Conservation (phyloP, 1,140 invertebrate genomes). For the Tetramorium alpestre region DNA sequence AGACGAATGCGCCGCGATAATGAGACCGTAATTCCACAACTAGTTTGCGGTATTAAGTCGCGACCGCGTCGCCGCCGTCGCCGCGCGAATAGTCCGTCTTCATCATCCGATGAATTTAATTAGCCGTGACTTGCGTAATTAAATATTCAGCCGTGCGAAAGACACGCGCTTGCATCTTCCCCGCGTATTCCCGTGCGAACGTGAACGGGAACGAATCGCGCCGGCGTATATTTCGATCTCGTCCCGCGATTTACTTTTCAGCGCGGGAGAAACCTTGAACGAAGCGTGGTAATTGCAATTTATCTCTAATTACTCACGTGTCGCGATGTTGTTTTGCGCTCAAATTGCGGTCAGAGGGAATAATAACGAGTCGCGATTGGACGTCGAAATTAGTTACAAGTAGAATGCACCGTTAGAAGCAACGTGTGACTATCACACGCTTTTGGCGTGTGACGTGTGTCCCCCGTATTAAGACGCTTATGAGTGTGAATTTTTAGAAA, state of each 20-base stretch:
- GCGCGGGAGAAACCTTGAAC: background rate
- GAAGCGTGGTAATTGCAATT: background rate
- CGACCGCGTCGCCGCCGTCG: background rate
- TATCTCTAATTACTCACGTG: slow-evolving; percentile 21
- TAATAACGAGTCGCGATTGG: background rate
- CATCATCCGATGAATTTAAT: slow-evolving; percentile 27
- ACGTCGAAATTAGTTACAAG: background rate
- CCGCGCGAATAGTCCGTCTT: slow-evolving; percentile 3
- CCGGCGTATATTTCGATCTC: background rate
- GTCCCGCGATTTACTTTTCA: background rate
- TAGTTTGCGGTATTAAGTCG: background rate
- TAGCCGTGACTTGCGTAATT: slow-evolving; percentile 40
- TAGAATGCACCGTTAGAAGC: background rate
- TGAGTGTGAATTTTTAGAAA: too few species aligned
- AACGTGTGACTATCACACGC: too few species aligned
- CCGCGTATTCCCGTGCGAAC: background rate
- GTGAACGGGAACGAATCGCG: slow-evolving; percentile 21
- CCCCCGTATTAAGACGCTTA: too few species aligned
- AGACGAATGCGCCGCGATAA: slow-evolving; percentile 31
- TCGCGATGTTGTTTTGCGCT: background rate
- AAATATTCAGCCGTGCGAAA: slow-evolving; percentile 22
- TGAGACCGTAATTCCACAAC: slow-evolving; percentile 15
- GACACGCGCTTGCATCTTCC: background rate
- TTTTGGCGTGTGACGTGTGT: too few species aligned
- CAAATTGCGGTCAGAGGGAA: background rate